phyloP scores from a whole-genome alignment of 1,140 invertebrate genomes.

The Drosophila melanica region DNA sequence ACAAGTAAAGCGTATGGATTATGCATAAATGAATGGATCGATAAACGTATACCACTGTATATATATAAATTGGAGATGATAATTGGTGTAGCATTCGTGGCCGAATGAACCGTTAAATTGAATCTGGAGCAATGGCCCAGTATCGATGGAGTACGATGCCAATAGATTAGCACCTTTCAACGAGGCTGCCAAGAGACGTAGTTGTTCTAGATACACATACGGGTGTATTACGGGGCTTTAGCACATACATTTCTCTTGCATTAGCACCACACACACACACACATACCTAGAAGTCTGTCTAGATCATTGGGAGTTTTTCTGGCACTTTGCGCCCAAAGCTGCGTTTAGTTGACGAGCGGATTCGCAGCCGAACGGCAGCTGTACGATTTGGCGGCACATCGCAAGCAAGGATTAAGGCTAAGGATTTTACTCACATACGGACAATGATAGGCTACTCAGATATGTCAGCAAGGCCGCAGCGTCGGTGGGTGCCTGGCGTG shows the following conservation, averaged over 20 bases:
- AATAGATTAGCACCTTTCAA: slow-evolving; percentile 72
- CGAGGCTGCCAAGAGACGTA: slow-evolving; percentile 26
- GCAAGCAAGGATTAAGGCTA: slow-evolving; percentile 14
- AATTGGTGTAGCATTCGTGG: slow-evolving; percentile 65
- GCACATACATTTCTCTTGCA: slow-evolving; percentile 45
- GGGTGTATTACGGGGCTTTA: background rate
- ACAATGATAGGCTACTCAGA: slow-evolving; percentile 54
- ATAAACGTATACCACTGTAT: slow-evolving; percentile 50
- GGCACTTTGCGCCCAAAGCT: slow-evolving; percentile 31
- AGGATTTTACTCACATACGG: slow-evolving; percentile 15
- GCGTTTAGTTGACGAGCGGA: slow-evolving; percentile 56
- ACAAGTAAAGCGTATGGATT: slow-evolving; percentile 50
- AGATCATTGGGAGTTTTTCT: slow-evolving; percentile 59
- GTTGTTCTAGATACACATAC: slow-evolving; percentile 70
- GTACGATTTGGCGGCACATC: background rate
- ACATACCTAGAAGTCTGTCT: background rate
- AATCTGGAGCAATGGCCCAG: slow-evolving; percentile 74
- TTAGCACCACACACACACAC: slow-evolving; percentile 54
- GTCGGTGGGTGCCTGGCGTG: slow-evolving; percentile 34
- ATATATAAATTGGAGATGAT: slow-evolving; percentile 41
- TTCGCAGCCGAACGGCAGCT: slow-evolving; percentile 52
- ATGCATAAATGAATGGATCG: slow-evolving; percentile 69
- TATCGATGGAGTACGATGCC: slow-evolving; percentile 57
- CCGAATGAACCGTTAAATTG: slow-evolving; percentile 76
- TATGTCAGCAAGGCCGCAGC: slow-evolving; percentile 54